These are phyloP conservation scores for Cephonodes hylas DNA, from an alignment of 2,888 invertebrate species.

Conservation along the genomic window DNA sequence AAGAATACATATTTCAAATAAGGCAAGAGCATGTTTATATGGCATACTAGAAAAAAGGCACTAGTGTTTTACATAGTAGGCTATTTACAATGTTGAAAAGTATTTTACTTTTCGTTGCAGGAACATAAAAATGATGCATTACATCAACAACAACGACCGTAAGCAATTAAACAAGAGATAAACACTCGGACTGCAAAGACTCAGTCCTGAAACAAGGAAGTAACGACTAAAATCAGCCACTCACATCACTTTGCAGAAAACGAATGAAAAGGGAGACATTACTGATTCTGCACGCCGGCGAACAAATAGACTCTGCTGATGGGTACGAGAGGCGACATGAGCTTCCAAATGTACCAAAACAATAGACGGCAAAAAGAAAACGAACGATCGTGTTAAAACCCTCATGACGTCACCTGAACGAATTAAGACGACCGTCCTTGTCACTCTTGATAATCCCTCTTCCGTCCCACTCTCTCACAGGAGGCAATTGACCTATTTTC, in stretches of 20 bases:
- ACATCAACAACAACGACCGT: too few relatives aligned
- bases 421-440: constrained; percentile 64
- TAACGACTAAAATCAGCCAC: not conserved
- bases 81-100: too few relatives aligned
- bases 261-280: constrained; percentile 35
- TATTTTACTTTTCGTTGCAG: not conserved
- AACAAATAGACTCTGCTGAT: constrained; percentile 42
- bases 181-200: not conserved
- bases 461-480: constrained; percentile 56
- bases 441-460: constrained; percentile 48
- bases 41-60: too few relatives aligned
- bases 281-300: constrained; percentile 41
- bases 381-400: constrained; percentile 63
- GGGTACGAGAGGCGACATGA: constrained; percentile 37
- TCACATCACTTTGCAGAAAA: not conserved
- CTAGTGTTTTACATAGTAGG: too few relatives aligned
- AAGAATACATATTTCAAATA: too few relatives aligned
- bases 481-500: constrained; percentile 80
- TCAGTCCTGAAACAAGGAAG: not conserved
- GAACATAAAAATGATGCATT: not conserved
- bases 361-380: constrained; percentile 65
- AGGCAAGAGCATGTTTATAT: too few relatives aligned
- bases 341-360: constrained; percentile 50
- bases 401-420: constrained; percentile 76
- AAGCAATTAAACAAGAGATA: not conserved